Conservation (phyloP, 2,797 vertebrate genomes). For the Galagoides demidoff region DNA sequence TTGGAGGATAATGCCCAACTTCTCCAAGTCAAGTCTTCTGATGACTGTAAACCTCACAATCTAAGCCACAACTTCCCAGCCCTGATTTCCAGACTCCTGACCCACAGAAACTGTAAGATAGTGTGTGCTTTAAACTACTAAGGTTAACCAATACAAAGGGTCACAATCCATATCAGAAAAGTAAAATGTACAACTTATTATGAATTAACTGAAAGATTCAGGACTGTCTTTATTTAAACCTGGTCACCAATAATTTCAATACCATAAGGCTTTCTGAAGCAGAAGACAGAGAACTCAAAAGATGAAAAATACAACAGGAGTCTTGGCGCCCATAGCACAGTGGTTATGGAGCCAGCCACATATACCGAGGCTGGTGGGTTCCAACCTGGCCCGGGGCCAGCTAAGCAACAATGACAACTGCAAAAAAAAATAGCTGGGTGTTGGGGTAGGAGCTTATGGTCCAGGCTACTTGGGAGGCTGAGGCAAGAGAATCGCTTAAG, state of each 20-base stretch:
- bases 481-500: too few species aligned
- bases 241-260: slow-evolving; percentile 29
- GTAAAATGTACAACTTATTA: neutral
- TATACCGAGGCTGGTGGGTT: too few species aligned
- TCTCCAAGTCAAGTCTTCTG: neutral
- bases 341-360: too few species aligned
- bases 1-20: neutral
- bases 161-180: neutral
- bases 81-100: neutral
- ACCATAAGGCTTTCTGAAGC: neutral
- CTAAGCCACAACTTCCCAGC: neutral
- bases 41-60: neutral
- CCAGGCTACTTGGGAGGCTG: too few species aligned
- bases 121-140: neutral
- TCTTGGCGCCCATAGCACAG: too few species aligned
- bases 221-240: neutral
- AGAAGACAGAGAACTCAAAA: neutral
- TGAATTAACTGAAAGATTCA: slow-evolving; percentile 8
- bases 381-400: too few species aligned
- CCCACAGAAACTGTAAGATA: neutral
- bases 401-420: too few species aligned
- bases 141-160: neutral
- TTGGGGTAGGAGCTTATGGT: too few species aligned
- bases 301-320: neutral
- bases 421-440: too few species aligned